Evolutionary conservation across 2,113 vertebrate genomes (phyloP).

Genomic region (Onychostoma macrolepis): DNA sequence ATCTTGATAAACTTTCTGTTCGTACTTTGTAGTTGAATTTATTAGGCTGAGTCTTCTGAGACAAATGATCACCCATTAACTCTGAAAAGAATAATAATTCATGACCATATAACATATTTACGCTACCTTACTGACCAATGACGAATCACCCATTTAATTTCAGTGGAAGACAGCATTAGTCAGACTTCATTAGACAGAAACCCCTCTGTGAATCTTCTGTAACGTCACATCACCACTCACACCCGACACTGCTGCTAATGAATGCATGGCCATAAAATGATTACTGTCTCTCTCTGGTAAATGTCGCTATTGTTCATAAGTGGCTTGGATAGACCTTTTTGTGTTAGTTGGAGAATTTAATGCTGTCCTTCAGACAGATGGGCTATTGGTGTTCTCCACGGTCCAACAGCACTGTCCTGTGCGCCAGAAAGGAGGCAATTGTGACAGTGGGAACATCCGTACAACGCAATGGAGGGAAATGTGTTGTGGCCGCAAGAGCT

Average conservation of each 20-base stretch:
- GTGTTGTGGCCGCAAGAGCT: background rate
- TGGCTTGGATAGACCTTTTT: conserved; percentile 45
- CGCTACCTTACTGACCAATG: background rate
- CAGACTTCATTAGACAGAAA: conserved; percentile 24
- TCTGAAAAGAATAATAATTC: background rate
- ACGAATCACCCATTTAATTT: background rate
- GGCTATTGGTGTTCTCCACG: conserved; percentile 33
- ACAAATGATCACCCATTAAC: background rate
- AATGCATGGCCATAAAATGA: conserved; percentile 48
- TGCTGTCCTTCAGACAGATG: conserved; percentile 32
- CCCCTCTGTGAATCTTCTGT: background rate
- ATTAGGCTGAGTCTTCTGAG: background rate
- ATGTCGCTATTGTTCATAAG: conserved; percentile 36
- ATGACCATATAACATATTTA: conserved; percentile 15
- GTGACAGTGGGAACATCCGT: background rate
- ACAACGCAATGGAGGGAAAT: conserved; percentile 23
- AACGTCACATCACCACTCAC: background rate
- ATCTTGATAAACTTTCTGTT: background rate
- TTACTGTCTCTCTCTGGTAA: conserved; percentile 42
- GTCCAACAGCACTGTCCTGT: conserved; percentile 28
- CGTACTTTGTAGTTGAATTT: background rate
- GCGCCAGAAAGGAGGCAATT: conserved; percentile 3
- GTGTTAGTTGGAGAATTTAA: conserved; percentile 50
- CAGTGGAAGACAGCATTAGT: background rate
- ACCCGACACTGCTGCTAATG: conserved; percentile 33